These are phyloP conservation scores for Cyprinodon variegatus DNA, from an alignment of 2,113 vertebrate genomes.

Conservation along the genomic window DNA sequence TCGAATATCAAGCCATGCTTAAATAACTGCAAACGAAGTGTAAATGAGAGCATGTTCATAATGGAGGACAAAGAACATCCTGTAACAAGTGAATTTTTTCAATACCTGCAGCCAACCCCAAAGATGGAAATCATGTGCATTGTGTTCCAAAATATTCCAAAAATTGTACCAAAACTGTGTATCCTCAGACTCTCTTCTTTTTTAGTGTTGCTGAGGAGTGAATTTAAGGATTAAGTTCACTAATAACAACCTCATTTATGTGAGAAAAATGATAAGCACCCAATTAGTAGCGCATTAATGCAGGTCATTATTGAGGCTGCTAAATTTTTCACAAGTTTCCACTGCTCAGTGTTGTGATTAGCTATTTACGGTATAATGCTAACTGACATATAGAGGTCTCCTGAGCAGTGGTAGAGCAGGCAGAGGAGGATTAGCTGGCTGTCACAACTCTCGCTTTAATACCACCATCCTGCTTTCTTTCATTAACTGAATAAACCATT, in stretches of 20 bases:
- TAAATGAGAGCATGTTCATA: constrained; percentile 29
- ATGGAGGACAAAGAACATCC: constrained; percentile 19
- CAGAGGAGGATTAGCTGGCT: constrained; percentile 65
- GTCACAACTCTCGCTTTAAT: constrained; percentile 53
- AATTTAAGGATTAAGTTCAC: constrained; percentile 53
- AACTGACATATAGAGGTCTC: constrained; percentile 76
- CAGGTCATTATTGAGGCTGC: constrained; percentile 64
- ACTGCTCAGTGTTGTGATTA: constrained; percentile 52
- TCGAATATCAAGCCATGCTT: constrained; percentile 7
- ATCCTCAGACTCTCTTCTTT: constrained; percentile 36
- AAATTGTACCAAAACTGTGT: constrained; percentile 13
- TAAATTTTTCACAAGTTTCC: constrained; percentile 55
- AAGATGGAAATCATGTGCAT: constrained; percentile 30
- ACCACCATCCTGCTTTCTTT: constrained; percentile 64
- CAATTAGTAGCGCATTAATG: constrained; percentile 68
- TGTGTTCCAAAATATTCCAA: constrained; percentile 28
- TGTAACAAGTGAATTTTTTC: constrained; percentile 52
- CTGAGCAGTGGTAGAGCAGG: constrained; percentile 61
- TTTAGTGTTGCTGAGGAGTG: constrained; percentile 13
- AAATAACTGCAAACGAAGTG: constrained; percentile 18
- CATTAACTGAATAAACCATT: constrained; percentile 73
- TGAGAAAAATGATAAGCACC: constrained; percentile 46
- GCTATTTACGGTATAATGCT: constrained; percentile 73
- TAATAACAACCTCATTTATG: constrained; percentile 33
- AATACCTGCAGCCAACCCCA: constrained; percentile 58